Conservation (phyloP, 2,113 vertebrate species). For the Cyphomyrus plagiostoma region DNA sequence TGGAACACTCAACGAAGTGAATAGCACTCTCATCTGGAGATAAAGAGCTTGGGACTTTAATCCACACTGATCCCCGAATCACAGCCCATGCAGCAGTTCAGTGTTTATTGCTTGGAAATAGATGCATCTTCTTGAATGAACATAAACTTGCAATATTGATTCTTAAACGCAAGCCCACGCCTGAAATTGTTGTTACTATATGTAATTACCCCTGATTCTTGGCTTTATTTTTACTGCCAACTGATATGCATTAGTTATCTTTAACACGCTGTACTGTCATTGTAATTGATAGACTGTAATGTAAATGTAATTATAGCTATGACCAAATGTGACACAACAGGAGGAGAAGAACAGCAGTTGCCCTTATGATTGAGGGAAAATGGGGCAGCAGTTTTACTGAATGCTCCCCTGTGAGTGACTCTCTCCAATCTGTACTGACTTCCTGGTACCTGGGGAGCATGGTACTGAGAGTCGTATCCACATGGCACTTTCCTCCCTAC, state of each 20-base stretch:
- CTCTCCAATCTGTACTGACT: background rate
- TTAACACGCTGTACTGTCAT: background rate
- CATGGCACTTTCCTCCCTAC: background rate
- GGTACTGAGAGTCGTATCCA: background rate
- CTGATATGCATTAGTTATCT: background rate
- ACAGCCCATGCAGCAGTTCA: conserved; percentile 12
- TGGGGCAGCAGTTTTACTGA: background rate
- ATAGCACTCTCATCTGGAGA: conserved; percentile 39
- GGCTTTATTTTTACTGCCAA: background rate
- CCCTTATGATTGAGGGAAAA: background rate
- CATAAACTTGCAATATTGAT: background rate
- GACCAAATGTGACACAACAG: background rate
- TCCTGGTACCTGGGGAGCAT: background rate
- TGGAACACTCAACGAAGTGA: conserved; percentile 33
- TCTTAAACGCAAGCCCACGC: background rate
- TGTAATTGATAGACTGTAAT: background rate
- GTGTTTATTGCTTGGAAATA: conserved; percentile 14
- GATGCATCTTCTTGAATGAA: background rate
- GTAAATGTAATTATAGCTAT: background rate
- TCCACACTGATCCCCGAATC: conserved; percentile 21
- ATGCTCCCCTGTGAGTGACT: background rate
- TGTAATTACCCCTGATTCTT: background rate
- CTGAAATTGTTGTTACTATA: background rate
- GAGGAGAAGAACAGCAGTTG: background rate
- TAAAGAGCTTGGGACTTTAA: conserved; percentile 33